A percentile compares a stretch with the other conserved stretches of the same genome.
phyloP scores from a whole-genome alignment of 2,797 vertebrate genomes.

The Enteromius argenteus region DNA sequence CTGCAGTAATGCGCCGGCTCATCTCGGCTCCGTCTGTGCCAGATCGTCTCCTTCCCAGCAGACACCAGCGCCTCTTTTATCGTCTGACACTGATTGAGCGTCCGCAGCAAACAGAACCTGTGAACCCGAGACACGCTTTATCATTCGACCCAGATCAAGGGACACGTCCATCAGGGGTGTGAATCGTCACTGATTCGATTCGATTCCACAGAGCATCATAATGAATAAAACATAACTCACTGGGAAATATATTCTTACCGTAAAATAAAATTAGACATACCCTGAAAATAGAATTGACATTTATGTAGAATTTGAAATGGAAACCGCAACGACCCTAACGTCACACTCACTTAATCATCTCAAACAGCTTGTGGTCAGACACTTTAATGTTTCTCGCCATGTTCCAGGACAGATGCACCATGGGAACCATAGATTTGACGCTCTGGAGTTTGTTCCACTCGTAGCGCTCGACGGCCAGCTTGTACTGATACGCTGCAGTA shows the following conservation, averaged over 20 bases:
- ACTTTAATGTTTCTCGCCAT: conserved; percentile 99
- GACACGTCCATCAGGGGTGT: not conserved
- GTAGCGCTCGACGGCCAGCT: conserved; percentile 95
- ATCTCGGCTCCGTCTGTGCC: conserved; percentile 90
- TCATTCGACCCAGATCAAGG: not conserved
- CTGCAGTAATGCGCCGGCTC: conserved; percentile 96
- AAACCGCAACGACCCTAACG: not conserved
- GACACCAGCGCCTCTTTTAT: conserved; percentile 90
- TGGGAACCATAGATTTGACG: conserved; percentile 97
- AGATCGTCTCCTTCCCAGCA: conserved; percentile 90
- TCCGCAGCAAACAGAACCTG: conserved; percentile 95
- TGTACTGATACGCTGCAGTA: conserved; percentile 90
- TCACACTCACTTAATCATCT: conserved; percentile 96
- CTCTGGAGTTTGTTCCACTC: conserved; percentile 99
- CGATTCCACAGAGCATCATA: too few relatives aligned
- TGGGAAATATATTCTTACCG: too few relatives aligned
- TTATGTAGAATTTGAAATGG: not conserved
- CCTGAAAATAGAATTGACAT: too few relatives aligned
- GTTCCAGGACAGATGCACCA: conserved; percentile 99
- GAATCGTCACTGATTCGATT: not conserved
- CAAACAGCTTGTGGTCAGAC: conserved; percentile 95
- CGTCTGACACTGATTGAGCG: conserved; percentile 94
- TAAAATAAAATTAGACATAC: too few relatives aligned
- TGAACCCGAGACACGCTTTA: not conserved
- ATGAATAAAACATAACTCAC: too few relatives aligned